Evolutionary conservation across 2,888 invertebrate genomes (phyloP), one percentile per base, ranked within the genome.

Genomic region (Biston stratarius): DNA sequence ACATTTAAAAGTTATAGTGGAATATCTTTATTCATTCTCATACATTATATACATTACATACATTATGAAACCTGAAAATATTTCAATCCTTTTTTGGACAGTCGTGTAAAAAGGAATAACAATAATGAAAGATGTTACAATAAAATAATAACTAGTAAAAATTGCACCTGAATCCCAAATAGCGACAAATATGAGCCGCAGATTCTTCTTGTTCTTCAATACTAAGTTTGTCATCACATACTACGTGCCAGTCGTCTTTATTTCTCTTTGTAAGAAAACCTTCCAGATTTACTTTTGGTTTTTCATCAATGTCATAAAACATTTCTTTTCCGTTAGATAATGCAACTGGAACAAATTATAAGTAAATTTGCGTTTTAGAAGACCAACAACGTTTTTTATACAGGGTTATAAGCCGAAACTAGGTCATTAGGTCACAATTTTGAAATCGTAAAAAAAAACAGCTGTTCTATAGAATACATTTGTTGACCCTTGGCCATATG

Each of bases 271-370:
- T 95, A 57, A 97, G 84, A 62, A 96, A 91, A 33, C 97, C 97
- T 74, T 95, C 94, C 59, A 89, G 85, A 70, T 91, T 94, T 7
- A 96, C 84, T 67, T 89, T 86, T 0, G 97, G 96, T 74, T 95
- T 94, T 55, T 94, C 92, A 76, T 96, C 95, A 51, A 94, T 83
- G 80, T 96, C 96, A 58, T 95, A 84, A 49, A 86, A 79, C 42
- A 97, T 87, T 70, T 94, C 91, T 68, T 90, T 89, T 2, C 96
- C 96, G 85, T 97, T 94, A 0, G 96, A 95, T 61, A 97, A 84
- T 10, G 96, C 94, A 86, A 95, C 97, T 97, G 77, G 63, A 94
- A 69, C 65, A 61, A 57, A 47, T 6, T 34, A n/a, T n/a, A n/a
- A 55, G 34, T 36, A 5, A n/a, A 38, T 52, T 38, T 38, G 10